Conservation (phyloP, 2,888 invertebrate species). For the Parnassius apollo region DNA sequence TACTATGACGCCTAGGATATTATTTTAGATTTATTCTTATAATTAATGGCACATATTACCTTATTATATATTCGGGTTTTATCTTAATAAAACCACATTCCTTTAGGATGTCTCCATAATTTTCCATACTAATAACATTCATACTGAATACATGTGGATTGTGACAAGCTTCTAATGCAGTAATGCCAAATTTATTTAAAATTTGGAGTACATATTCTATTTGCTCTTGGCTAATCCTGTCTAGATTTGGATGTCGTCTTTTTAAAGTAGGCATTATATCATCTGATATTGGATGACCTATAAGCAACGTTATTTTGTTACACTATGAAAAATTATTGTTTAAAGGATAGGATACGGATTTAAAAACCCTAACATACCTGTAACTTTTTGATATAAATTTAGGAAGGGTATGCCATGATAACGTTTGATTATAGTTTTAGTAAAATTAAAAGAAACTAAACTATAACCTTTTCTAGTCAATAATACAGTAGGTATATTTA, state of each 20-base stretch:
- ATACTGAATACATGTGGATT: constrained; percentile 81
- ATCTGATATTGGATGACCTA: constrained; percentile 52
- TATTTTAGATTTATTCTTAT: too few species aligned
- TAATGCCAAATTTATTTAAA: constrained; percentile 67
- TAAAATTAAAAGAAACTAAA: constrained; percentile 8
- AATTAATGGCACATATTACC: constrained; percentile 37
- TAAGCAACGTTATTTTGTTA: constrained; percentile 18
- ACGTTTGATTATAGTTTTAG: constrained; percentile 29
- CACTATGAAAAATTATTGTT: neutral
- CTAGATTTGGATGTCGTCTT: constrained; percentile 60
- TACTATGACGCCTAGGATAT: too few species aligned
- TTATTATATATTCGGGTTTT: constrained; percentile 63
- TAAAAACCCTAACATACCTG: constrained; percentile 45
- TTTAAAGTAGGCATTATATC: constrained; percentile 43
- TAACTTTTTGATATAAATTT: constrained; percentile 57
- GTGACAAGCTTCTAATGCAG: constrained; percentile 72
- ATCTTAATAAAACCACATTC: constrained; percentile 82
- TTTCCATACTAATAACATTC: constrained; percentile 79
- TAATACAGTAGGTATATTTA: constrained; percentile 7
- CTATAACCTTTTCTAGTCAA: constrained; percentile 1
- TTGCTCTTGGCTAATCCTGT: constrained; percentile 49
- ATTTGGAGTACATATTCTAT: constrained; percentile 58
- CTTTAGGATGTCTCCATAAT: constrained; percentile 81
- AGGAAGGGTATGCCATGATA: constrained; percentile 52
- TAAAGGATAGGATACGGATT: neutral